Evolutionary conservation across 2,888 invertebrate species (phyloP), one percentile per base, ranked within the genome.

Genomic region (Campopleginae sp.): DNA sequence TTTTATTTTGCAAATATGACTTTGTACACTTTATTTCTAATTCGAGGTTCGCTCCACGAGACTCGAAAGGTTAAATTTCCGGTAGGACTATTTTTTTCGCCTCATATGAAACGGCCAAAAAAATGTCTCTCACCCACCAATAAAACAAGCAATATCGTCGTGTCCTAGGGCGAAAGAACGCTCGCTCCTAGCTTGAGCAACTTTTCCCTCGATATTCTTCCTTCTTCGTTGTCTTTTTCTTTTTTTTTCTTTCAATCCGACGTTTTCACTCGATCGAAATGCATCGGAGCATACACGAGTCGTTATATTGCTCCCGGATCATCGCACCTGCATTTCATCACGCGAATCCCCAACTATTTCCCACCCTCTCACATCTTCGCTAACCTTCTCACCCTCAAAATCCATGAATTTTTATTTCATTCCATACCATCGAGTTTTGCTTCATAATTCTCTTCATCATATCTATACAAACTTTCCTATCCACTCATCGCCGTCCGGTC

Each of bases 121-220:
- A 91, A 91, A 91, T 90, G 91, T 89, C 88, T 92, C 92, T 93
- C 93, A 93, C 92, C 92, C 91, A 90, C 90, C 90, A 92, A 93
- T 91, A 92, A 93, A 92, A 93, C 93, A 92, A 92, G 92, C 93
- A 93, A 93, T 93, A 93, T 93, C 91, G 91, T 88, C 89, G 88
- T 92, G 88, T 90, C 91, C 91, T 87, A 90, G 89, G 91, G 91
- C 91, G 89, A 91, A 92, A 90, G 91, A 87, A 90, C 90, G 87
- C 89, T 89, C 87, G 82, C 80, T 7, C 38, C 38, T 74, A 87
- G 79, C 87, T 85, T 78, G 75, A 88, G 86, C 87, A 88, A 88
- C 86, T 48, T 51, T 86, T 85, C 86, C 83, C 6, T 33, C 17
- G 14, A 23, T 27, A 54, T 27, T 14, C 38, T 27, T 14, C 38